Percentiles rank a stretch among this genome's conserved stretches.
Evolutionary conservation across 2,113 vertebrate species (phyloP).

Genomic region (Sterrhoptilus dennistouni): DNA sequence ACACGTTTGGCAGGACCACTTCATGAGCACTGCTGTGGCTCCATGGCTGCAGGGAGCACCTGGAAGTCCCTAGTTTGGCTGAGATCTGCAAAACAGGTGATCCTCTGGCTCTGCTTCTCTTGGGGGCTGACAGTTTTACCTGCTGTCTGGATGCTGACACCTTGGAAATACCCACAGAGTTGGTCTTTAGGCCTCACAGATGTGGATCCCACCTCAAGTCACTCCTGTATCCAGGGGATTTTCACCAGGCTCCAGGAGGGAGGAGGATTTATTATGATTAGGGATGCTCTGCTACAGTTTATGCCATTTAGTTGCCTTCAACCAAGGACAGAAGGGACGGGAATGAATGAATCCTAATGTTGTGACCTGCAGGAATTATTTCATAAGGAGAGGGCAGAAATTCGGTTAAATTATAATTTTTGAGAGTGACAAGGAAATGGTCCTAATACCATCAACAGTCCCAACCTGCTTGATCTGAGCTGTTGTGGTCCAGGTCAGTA

Average conservation of each 20-base stretch:
- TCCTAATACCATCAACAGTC: background rate
- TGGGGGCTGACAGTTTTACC: background rate
- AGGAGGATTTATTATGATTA: background rate
- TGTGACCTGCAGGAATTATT: background rate
- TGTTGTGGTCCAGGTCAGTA: conserved; percentile 31
- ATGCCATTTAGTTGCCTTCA: background rate
- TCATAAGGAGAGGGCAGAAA: background rate
- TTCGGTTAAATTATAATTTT: background rate
- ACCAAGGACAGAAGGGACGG: background rate
- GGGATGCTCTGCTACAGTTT: background rate
- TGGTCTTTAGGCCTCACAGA: background rate
- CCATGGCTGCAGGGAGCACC: background rate
- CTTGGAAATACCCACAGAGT: background rate
- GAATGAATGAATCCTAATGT: background rate
- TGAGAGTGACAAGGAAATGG: background rate
- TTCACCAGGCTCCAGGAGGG: background rate
- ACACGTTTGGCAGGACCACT: background rate
- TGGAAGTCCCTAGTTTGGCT: background rate
- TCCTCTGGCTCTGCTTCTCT: background rate
- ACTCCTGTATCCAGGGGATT: background rate
- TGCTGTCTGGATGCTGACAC: background rate
- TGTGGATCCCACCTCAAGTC: background rate
- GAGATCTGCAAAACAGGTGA: background rate
- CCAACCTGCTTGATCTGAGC: background rate
- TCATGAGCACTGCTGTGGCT: background rate